Conservation (phyloP, 2,888 invertebrate species). For the Trissoscelio sp. region DNA sequence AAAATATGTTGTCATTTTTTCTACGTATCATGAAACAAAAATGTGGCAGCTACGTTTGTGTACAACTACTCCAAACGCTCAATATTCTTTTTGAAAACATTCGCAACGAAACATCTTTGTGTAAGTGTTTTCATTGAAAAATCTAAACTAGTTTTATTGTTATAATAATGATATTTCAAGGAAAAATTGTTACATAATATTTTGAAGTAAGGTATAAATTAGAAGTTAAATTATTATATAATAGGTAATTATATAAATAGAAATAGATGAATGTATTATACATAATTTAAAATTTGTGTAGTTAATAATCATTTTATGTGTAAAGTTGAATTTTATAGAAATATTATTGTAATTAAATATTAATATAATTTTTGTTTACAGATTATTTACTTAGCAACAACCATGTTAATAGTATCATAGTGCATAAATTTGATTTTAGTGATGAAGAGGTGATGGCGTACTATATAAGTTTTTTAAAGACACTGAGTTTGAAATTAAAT, state of each 20-base stretch:
- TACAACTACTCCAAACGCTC: slow-evolving; percentile 98
- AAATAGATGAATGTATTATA: too few relatives aligned
- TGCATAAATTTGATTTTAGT: slow-evolving; percentile 99
- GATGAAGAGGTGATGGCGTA: slow-evolving; percentile 99
- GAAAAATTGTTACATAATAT: too few relatives aligned
- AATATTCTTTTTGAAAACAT: slow-evolving; percentile 99
- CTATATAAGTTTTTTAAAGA: slow-evolving; percentile 99
- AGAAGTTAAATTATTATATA: too few relatives aligned
- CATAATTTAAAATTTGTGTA: too few relatives aligned
- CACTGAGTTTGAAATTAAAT: slow-evolving; percentile 98
- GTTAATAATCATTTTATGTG: too few relatives aligned
- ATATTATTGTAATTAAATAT: too few relatives aligned
- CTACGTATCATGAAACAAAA: slow-evolving; percentile 98
- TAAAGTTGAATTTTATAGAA: too few relatives aligned
- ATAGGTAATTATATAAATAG: too few relatives aligned
- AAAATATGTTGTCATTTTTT: slow-evolving; percentile 99
- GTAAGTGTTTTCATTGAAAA: too few relatives aligned
- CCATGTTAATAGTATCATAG: slow-evolving; percentile 99
- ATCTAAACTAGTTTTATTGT: too few relatives aligned
- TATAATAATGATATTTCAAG: too few relatives aligned
- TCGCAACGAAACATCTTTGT: slow-evolving; percentile 98
- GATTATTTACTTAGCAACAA: slow-evolving; percentile 99
- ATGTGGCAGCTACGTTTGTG: slow-evolving; percentile 98
- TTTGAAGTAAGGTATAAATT: too few relatives aligned
- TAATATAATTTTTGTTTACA: slow-evolving; percentile 84